Base-by-base conservation (phyloP, 1,140 invertebrate genomes). In the Platyura marginata region DNA sequence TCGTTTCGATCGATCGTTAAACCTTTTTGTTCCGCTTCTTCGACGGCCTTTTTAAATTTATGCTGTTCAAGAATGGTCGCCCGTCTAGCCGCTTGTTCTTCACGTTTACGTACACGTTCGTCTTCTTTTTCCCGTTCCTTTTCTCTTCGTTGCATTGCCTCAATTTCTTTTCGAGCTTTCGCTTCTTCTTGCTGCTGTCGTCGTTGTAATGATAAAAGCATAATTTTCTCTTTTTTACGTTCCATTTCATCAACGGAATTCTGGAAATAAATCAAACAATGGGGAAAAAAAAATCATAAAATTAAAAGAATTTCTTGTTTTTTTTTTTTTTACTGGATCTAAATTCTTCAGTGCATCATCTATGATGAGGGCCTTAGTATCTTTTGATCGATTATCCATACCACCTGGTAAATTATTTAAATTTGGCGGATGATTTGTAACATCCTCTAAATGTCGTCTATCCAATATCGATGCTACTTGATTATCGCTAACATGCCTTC, bases 61-160 rank as follows among this genome's bases (percentile, higher is more conserved):
- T 97, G 89, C 59, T 92, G 82, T 58, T 94, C 88, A 48, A 95
- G 72, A 60, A 97, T 97, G 45, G 72, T 71, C 46, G 89, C 81
- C 45, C 92, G 66, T 50, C 88, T 70, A 25, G 79, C 71, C 54
- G 79, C 79, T 58, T 96, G 91, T 56, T 96, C 90, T 49, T 89
- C 83, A 61, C 91, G 92, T 56, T 92, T 89, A 39, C 78, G 71
- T 33, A 74, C 68, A 50, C 79, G 77, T 50, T 89, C 78, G 53
- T 97, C 92, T 49, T 81, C 77, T 60, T 90, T 88, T 25, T 74
- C 59, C 49, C 85, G 84, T 51, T 91, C 85, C 46, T 74, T 66
- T 54, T 88, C 82, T 40, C 74, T 68, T 23, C 77, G 70, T 40
- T 77, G 70, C 45, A 88, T 80, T 10, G 79, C 74, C 52, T 94